Evolutionary conservation across 2,113 vertebrate species (phyloP).

Genomic region (Perca flavescens): DNA sequence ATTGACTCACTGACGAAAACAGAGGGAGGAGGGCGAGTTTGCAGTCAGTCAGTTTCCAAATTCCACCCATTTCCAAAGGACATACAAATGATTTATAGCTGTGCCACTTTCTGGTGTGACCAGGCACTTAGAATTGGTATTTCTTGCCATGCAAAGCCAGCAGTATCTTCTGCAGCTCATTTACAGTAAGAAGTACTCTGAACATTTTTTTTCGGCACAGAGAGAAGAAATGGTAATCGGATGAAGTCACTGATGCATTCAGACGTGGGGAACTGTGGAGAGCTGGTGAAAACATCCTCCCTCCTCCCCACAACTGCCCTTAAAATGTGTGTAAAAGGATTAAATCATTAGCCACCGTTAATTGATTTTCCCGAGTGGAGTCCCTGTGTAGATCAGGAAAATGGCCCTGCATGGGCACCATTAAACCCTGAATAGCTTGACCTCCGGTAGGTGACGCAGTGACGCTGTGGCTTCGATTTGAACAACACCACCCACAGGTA

Average conservation of each 20-base stretch:
- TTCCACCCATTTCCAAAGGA: too few relatives aligned
- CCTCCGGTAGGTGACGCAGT: slow-evolving; percentile 18
- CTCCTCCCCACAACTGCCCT: neutral
- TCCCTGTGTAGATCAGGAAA: slow-evolving; percentile 21
- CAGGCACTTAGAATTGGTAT: neutral
- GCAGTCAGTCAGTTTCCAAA: neutral
- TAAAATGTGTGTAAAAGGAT: slow-evolving; percentile 49
- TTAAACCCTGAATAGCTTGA: slow-evolving; percentile 7
- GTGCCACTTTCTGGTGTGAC: neutral
- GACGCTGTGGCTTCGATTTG: neutral
- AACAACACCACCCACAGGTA: slow-evolving; percentile 64
- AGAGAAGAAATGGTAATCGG: slow-evolving; percentile 26
- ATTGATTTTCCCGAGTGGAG: slow-evolving; percentile 47
- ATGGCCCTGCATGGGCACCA: neutral
- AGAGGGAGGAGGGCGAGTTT: neutral
- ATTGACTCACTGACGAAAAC: neutral
- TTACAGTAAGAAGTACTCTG: neutral
- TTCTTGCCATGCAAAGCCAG: neutral
- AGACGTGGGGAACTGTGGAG: slow-evolving; percentile 7
- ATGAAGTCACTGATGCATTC: slow-evolving; percentile 34
- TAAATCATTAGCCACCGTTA: slow-evolving; percentile 57
- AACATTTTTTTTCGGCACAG: neutral
- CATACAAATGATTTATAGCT: neutral
- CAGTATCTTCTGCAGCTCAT: slow-evolving; percentile 4
- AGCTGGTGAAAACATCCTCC: slow-evolving; percentile 17